Evolutionary conservation across 1,140 invertebrate species (phyloP).

Genomic region (Heliothis virescens): DNA sequence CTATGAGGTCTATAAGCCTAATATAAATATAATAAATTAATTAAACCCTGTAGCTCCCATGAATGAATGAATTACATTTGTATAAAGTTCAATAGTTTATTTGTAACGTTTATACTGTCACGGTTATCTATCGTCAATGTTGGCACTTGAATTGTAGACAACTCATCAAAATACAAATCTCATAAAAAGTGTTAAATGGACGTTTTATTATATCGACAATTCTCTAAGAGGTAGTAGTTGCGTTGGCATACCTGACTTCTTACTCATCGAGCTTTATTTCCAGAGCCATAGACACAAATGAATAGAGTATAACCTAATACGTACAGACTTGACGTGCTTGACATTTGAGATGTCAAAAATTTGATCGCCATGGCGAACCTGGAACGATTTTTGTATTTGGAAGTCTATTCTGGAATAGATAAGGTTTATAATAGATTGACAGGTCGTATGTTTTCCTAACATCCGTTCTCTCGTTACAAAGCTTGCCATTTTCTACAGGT

Average conservation of each 20-base stretch:
- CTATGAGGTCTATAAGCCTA: slow-evolving; percentile 11
- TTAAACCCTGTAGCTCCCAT: neutral
- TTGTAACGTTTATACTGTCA: neutral
- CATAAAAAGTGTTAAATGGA: slow-evolving; percentile 5
- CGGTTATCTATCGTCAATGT: slow-evolving; percentile 40
- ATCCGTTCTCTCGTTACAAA: too few relatives aligned
- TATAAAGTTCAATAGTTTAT: slow-evolving; percentile 7
- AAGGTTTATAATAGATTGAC: too few relatives aligned
- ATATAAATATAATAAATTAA: neutral
- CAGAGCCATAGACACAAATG: neutral
- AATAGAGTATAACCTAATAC: neutral
- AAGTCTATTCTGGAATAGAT: too few relatives aligned
- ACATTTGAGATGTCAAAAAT: too few relatives aligned
- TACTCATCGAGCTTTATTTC: too few relatives aligned
- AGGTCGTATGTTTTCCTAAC: neutral
- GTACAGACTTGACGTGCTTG: too few relatives aligned
- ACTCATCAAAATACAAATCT: slow-evolving; percentile 19
- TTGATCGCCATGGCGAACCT: too few relatives aligned
- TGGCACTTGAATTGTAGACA: slow-evolving; percentile 25
- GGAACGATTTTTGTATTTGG: too few relatives aligned
- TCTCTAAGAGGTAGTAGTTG: neutral
- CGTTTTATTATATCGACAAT: slow-evolving; percentile 24
- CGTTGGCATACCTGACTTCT: neutral
- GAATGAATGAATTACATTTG: slow-evolving; percentile 23
- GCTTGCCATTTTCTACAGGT: neutral